Conservation (phyloP, 2,113 vertebrate genomes). For the Forbesichthys papilliferus region DNA sequence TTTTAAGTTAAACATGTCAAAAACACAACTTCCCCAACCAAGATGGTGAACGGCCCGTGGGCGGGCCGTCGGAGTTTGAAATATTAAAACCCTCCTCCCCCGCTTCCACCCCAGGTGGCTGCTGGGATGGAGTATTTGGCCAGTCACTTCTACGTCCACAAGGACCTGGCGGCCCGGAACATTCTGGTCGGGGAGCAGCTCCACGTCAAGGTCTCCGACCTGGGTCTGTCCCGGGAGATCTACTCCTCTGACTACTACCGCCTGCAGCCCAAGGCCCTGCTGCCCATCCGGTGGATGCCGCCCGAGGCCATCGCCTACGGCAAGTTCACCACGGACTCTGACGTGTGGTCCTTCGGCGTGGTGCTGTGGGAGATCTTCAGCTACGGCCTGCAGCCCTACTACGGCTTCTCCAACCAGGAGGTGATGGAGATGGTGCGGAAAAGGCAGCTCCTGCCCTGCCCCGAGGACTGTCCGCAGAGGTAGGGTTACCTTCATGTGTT, state of each 20-base stretch:
- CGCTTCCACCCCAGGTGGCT: conserved; percentile 73
- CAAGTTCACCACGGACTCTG: conserved; percentile 94
- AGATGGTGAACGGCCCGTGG: too few relatives aligned
- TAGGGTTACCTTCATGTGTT: conserved; percentile 5
- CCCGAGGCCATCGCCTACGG: conserved; percentile 93
- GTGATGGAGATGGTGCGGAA: conserved; percentile 98
- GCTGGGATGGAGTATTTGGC: conserved; percentile 97
- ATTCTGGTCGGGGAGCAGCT: conserved; percentile 95
- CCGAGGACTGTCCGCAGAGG: conserved; percentile 93
- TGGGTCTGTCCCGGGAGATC: conserved; percentile 93
- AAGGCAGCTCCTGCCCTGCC: conserved; percentile 91
- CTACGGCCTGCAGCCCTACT: conserved; percentile 95
- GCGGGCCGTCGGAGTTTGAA: too few relatives aligned
- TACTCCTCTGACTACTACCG: conserved; percentile 94
- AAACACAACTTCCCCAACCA: too few relatives aligned
- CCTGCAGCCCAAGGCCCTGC: conserved; percentile 87
- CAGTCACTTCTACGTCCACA: conserved; percentile 92
- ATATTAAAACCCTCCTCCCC: not conserved
- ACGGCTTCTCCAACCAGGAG: conserved; percentile 97
- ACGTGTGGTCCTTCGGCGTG: conserved; percentile 97
- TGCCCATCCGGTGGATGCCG: conserved; percentile 98
- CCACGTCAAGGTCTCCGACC: conserved; percentile 95
- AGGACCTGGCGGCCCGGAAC: conserved; percentile 95
- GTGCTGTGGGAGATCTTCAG: conserved; percentile 98
- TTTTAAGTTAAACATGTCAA: too few relatives aligned